A percentile compares a stretch with the other conserved stretches of the same genome.
These are phyloP conservation scores for Pica pica DNA, from an alignment of 2,113 vertebrate species.

Conservation along the genomic window DNA sequence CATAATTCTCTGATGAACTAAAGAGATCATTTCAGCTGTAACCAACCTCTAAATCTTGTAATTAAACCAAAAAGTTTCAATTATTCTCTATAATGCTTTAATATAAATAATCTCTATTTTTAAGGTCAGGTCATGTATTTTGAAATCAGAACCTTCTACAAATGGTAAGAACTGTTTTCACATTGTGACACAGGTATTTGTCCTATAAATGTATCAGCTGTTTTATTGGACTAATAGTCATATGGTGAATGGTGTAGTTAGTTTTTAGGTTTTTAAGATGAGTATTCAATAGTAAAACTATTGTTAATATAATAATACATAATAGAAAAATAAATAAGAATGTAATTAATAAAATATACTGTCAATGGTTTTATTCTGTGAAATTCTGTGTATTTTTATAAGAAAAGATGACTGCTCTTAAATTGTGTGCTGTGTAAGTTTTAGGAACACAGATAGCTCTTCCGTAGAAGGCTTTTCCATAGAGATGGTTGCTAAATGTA, in stretches of 20 bases:
- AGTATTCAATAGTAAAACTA: neutral
- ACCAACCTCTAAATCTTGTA: neutral
- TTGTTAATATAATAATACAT: neutral
- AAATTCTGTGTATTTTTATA: neutral
- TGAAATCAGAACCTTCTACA: neutral
- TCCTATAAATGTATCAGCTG: neutral
- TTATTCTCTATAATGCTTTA: neutral
- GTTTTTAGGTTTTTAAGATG: neutral
- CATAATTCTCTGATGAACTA: neutral
- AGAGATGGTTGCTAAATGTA: neutral
- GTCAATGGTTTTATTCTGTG: neutral
- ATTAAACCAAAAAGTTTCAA: neutral
- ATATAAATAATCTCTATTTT: neutral
- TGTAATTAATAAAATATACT: neutral
- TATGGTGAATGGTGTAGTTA: neutral
- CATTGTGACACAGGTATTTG: neutral
- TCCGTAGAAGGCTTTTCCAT: neutral
- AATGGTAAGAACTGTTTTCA: slow-evolving; percentile 44
- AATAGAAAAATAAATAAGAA: neutral
- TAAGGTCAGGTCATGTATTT: neutral
- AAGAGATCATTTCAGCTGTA: neutral
- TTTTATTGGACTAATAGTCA: neutral
- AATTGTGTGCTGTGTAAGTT: neutral
- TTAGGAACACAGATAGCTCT: neutral
- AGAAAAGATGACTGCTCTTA: neutral